Conservation (phyloP, 2,797 vertebrate genomes). For the Hafferia zeledoni region DNA sequence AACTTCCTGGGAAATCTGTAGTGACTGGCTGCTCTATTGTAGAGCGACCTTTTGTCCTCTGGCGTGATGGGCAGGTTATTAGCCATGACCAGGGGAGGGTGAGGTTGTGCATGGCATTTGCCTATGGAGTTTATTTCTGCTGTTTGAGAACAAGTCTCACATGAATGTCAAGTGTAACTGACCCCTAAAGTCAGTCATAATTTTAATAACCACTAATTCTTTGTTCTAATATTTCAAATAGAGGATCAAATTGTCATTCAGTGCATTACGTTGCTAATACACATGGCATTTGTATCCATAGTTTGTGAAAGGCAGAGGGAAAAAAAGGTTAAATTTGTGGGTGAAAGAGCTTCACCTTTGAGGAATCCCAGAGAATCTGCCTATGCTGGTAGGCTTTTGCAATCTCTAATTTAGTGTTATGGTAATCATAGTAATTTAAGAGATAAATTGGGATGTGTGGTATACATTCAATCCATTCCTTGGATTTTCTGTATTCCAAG, state of each 20-base stretch:
- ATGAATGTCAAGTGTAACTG: not conserved
- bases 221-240: not conserved
- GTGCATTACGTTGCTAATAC: not conserved
- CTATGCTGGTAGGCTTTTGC: not conserved
- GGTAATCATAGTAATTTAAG: not conserved
- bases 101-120: not conserved
- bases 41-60: constrained; percentile 18
- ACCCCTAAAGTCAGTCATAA: not conserved
- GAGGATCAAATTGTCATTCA: not conserved
- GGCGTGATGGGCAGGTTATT: not conserved
- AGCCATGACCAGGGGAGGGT: not conserved
- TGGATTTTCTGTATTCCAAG: not conserved
- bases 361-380: not conserved
- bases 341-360: not conserved
- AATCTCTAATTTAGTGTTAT: not conserved
- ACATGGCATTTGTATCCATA: not conserved
- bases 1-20: not conserved
- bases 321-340: not conserved
- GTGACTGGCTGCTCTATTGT: not conserved
- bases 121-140: not conserved
- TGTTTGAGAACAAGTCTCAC: not conserved
- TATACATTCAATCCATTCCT: not conserved
- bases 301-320: not conserved
- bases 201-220: not conserved
- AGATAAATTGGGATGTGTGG: not conserved